A percentile compares a stretch with the other conserved stretches of the same genome.
Conservation (phyloP, 2,113 vertebrate species). For the Gallinago jamesoni region DNA sequence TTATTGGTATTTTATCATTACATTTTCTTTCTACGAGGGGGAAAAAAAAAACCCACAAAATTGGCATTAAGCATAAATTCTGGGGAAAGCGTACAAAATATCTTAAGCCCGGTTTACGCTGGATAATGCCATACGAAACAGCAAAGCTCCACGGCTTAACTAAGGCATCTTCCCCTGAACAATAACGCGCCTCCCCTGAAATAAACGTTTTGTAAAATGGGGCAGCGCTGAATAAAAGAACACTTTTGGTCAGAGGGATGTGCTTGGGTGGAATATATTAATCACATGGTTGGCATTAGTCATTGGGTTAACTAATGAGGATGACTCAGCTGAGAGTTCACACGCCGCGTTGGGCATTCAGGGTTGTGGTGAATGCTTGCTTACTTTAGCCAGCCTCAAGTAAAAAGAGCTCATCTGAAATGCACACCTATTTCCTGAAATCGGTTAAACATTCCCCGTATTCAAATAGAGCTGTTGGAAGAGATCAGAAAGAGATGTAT, state of each 20-base stretch:
- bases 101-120: neutral
- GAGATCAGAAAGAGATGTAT: neutral
- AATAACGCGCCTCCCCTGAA: neutral
- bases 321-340: neutral
- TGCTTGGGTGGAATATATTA: constrained; percentile 44
- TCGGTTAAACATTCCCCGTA: neutral
- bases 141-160: neutral
- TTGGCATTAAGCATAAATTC: neutral
- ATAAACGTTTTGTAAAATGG: constrained; percentile 17
- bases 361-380: neutral
- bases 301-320: constrained; percentile 21
- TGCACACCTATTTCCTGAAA: constrained; percentile 22
- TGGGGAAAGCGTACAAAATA: neutral
- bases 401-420: neutral
- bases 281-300: constrained; percentile 26
- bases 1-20: constrained; percentile 76
- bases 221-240: constrained; percentile 30
- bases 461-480: neutral
- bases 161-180: neutral
- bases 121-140: neutral
- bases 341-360: neutral
- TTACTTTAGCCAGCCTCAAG: neutral
- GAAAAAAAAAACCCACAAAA: constrained; percentile 8
- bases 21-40: constrained; percentile 55
- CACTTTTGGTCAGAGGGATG: constrained; percentile 15